Evolutionary conservation across 2,888 invertebrate genomes (phyloP).

Genomic region (Rhingia rostrata): DNA sequence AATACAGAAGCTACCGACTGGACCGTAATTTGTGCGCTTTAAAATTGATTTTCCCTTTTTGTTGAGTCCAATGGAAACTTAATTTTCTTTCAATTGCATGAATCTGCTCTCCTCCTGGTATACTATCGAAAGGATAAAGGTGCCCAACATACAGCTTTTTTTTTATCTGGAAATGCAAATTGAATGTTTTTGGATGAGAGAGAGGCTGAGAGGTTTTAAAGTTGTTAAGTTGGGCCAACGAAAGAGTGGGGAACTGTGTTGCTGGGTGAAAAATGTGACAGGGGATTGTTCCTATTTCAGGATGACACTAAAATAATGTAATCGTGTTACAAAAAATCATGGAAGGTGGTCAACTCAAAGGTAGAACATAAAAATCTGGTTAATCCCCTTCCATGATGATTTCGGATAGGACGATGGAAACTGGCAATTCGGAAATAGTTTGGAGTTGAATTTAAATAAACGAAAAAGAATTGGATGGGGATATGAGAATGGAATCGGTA

Average conservation of each 20-base stretch:
- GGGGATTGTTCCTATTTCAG: conserved; percentile 51
- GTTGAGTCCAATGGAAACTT: conserved; percentile 34
- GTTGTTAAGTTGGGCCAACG: neutral
- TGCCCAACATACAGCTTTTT: conserved; percentile 11
- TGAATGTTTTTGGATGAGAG: neutral
- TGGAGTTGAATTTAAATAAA: no score
- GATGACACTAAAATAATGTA: conserved; percentile 47
- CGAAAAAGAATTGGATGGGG: no score
- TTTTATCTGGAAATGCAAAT: conserved; percentile 15
- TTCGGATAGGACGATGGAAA: no score
- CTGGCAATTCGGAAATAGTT: no score
- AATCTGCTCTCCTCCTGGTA: conserved; percentile 4
- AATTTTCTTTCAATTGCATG: conserved; percentile 48
- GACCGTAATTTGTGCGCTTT: conserved; percentile 48
- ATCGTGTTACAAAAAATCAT: neutral
- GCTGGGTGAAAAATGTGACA: conserved; percentile 52
- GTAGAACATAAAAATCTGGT: neutral
- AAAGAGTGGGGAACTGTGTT: conserved; percentile 48
- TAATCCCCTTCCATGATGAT: neutral
- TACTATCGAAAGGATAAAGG: conserved; percentile 22
- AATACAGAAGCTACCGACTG: conserved; percentile 32
- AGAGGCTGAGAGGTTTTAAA: no score
- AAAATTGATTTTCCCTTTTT: conserved; percentile 59
- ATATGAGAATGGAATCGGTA: no score
- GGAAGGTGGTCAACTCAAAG: neutral